Conservation (phyloP, 2,888 invertebrate genomes). For the Leptura quadrifasciata region DNA sequence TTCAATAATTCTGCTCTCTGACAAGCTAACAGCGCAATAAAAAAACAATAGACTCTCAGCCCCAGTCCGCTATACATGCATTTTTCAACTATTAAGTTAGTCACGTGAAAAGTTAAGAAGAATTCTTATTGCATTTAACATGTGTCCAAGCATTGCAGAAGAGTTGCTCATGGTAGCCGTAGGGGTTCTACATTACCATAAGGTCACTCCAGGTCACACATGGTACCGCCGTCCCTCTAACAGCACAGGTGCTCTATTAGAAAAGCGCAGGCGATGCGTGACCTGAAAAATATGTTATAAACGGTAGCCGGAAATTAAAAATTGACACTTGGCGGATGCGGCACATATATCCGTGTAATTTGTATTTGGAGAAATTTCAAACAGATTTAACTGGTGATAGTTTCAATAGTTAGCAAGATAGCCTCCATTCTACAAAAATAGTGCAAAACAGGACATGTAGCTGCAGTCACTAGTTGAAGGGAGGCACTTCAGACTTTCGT, state of each 20-base stretch:
- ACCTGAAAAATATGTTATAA: not conserved
- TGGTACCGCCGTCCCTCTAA: slow-evolving; percentile 43
- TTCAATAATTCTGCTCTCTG: not conserved
- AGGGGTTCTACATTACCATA: slow-evolving; percentile 57
- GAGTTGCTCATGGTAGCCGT: slow-evolving; percentile 51
- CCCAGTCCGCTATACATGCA: not conserved
- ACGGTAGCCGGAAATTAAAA: too few relatives aligned
- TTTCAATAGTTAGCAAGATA: too few relatives aligned
- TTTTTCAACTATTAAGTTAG: slow-evolving; percentile 18
- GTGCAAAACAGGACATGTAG: too few relatives aligned
- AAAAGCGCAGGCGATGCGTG: not conserved
- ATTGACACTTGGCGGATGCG: too few relatives aligned
- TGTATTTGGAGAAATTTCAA: too few relatives aligned
- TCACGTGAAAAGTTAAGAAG: slow-evolving; percentile 27
- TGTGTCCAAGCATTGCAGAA: slow-evolving; percentile 47
- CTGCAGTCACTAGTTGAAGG: too few relatives aligned
- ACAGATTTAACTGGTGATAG: too few relatives aligned
- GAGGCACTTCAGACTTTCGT: too few relatives aligned
- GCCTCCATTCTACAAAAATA: too few relatives aligned
- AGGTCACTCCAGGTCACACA: slow-evolving; percentile 59
- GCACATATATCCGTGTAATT: too few relatives aligned
- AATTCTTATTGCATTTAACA: slow-evolving; percentile 38
- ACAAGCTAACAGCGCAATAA: not conserved
- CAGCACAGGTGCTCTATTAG: slow-evolving; percentile 41
- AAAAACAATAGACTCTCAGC: not conserved